phyloP scores from a whole-genome alignment of 2,888 invertebrate species.

The Caenorhabditis sp. region DNA sequence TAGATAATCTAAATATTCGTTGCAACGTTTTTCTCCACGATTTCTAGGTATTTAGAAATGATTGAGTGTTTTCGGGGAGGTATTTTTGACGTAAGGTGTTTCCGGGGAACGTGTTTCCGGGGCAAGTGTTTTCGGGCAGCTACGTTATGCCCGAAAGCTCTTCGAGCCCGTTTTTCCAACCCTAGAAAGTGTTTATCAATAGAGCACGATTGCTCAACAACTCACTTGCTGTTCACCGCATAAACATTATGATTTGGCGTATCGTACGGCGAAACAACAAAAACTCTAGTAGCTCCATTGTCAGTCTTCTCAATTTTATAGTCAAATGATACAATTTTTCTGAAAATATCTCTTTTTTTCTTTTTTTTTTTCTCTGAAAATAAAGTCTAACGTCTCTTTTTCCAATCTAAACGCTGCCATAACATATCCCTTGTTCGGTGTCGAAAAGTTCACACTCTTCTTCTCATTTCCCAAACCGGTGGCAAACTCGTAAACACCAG shows the following conservation, averaged over 20 bases:
- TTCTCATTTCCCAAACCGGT: conserved; percentile 30
- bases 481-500: conserved; percentile 41
- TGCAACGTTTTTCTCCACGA: too few relatives aligned
- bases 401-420: conserved; percentile 48
- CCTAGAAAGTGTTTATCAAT: too few relatives aligned
- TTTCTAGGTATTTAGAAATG: too few relatives aligned
- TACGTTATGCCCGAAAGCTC: too few relatives aligned
- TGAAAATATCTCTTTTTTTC: conserved; percentile 10
- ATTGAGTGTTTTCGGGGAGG: too few relatives aligned
- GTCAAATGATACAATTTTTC: conserved; percentile 33
- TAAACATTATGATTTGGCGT: conserved; percentile 40
- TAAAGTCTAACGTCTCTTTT: conserved; percentile 26
- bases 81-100: too few relatives aligned
- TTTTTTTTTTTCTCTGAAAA: background rate
- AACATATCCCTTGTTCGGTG: conserved; percentile 53
- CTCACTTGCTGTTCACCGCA: conserved; percentile 35
- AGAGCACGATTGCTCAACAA: too few relatives aligned
- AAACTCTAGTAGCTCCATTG: conserved; percentile 58
- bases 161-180: too few relatives aligned
- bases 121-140: too few relatives aligned
- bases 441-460: conserved; percentile 31
- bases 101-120: too few relatives aligned
- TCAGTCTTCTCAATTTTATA: conserved; percentile 61
- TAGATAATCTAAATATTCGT: too few relatives aligned
- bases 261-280: conserved; percentile 48